Evolutionary conservation across 35 echinoderm and acorn worm genomes (phyloP), one percentile per base, ranked within the genome.

Genomic region (Holothuria glaberrima): DNA sequence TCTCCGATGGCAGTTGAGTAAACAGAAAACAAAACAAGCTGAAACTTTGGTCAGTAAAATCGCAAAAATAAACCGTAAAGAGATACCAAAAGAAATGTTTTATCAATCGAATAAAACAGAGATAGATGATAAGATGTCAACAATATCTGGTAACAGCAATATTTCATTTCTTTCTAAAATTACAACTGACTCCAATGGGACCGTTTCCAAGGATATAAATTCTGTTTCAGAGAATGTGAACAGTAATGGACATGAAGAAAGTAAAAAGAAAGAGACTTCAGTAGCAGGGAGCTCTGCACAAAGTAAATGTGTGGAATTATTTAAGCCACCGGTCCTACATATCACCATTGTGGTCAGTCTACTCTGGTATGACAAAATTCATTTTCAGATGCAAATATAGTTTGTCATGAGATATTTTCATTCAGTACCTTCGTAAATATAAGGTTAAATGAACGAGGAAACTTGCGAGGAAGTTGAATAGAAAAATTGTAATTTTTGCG

Each of bases 271-370:
- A 54, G 16, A 54, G 12, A 1, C 50, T 14, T 12, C 50, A 14
- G 13, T 12, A 9, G 10, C 50, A 54, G 12, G 12, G 50, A 54
- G 5, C 13, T 9, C 50, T 54, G 12, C 50, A 17, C 50, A 54
- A 9, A 54, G 50, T 54, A 54, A 54, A 9, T 81, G 20, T 18
- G 13, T 81, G 41, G 76, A 81, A 18, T 58, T 81, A 26, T 81
- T 81, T 18, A 81, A 81, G 21, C 76, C 76, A 13, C 76, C 76
- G 19, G 22, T 83, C 12, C 80, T 60, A 56, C 80, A 83, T 24
- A 35, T 83, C 33, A 83, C 52, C 12, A 20, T 83, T 29, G 80
- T 83, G 1, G 7, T 63, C 2, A 30, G 80, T 21, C 12, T 83
- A 9, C 36, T 48, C n/a, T 32, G 80, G 80, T 54, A 54, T 12